Evolutionary conservation across 2,888 invertebrate species (phyloP), one percentile per base, ranked within the genome.

Genomic region (Pycnomerus fuliginosus): DNA sequence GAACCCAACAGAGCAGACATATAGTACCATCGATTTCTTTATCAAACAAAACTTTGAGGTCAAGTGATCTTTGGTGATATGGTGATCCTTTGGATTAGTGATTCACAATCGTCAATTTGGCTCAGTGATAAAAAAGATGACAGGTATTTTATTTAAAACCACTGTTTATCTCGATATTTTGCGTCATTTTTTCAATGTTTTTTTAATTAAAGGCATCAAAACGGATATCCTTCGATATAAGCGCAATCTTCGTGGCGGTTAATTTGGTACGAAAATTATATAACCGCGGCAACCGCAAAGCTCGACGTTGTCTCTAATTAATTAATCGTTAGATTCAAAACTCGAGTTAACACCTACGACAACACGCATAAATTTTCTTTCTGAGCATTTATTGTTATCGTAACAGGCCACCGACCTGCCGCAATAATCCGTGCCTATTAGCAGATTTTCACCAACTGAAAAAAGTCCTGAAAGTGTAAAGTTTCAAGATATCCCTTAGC

Each of bases 351-450:
- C n/a, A n/a, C n/a, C n/a, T n/a, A n/a, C n/a, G n/a, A n/a, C n/a
- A n/a, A n/a, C n/a, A n/a, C n/a, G n/a, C n/a, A n/a, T n/a, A n/a
- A n/a, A n/a, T n/a, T n/a, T n/a, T n/a, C n/a, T n/a, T n/a, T n/a
- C n/a, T n/a, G n/a, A n/a, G n/a, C n/a, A n/a, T n/a, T 52, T 54
- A 53, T 55, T 55, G 51, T 55, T 52, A 52, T 53, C 53, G 43
- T 41, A 39, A 12, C 50, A 46, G 55, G 50, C 53, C 55, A 44
- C 50, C 50, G 55, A 55, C 55, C 55, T 48, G 43, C 42, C 33
- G n/a, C n/a, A n/a, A n/a, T n/a, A n/a, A n/a, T n/a, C n/a, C n/a
- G n/a, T n/a, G n/a, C n/a, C 17, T 20, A 13, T 22, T n/a, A 12
- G 7, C 22, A 3, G n/a, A 14, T 7, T 11, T 1, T 7, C 13